Evolutionary conservation across 1,140 invertebrate genomes (phyloP), one percentile per base, ranked within the genome.

Genomic region (Physella acuta): DNA sequence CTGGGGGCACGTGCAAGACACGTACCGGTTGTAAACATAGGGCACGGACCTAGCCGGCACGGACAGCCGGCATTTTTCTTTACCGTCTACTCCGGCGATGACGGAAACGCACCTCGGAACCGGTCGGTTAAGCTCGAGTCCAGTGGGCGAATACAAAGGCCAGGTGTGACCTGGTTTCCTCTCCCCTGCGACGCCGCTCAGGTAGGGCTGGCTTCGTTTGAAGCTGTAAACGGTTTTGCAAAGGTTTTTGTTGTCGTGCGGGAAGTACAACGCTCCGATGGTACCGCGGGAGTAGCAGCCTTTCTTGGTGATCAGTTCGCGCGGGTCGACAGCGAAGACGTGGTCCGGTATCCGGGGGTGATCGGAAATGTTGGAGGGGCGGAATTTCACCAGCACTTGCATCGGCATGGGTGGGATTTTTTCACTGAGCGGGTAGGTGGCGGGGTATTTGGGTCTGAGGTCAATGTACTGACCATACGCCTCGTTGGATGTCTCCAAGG

Each of bases 41-140:
- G 62, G 62, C 28, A 64, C 62, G 17, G 62, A 1, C 30, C 62
- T 3, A 34, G 64, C 16, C 3, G 52, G 53, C 3, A 66, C 33
- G 5, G 30, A 1, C 2, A 36, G 30, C 52, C 62, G 44, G 49
- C 49, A 33, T n/a, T 31, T 51, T 44, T 64, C 44, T 44, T 64
- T 64, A 1, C 51, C 62, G 3, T 31, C n/a, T 4, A 34, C 39
- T 2, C 53, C 53, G 1, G 52, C 52, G 2, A 56, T 26, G 36
- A 66, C 34, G 2, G 51, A 33, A 28, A 66, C 64, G 51, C 51
- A 37, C 5, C 34, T 30, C 5, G 30, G 33, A 20, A 66, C 2
- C 20, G 64, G 64, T 1, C 64, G 64, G 28, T 68, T 68, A 17
- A 68, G 2, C 60, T 68, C 66, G 1, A 68, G 36, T 8, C 66